phyloP scores from a whole-genome alignment of 1,140 invertebrate species.

The Papilio polyxenes region DNA sequence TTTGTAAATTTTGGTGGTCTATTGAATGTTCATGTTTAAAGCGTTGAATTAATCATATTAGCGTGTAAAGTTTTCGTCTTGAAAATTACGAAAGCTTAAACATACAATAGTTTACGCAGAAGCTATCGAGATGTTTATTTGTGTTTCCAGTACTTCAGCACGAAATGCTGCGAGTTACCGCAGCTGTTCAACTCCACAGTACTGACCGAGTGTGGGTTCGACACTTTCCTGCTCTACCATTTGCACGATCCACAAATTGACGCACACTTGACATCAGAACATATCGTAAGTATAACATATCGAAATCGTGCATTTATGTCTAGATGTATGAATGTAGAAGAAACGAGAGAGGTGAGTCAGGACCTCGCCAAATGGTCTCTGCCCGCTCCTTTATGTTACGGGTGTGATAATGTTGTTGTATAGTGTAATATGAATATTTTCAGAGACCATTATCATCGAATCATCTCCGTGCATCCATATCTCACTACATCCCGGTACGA shows the following conservation, averaged over 20 bases:
- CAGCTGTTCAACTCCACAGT: constrained; percentile 50
- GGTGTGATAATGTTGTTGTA: too few species aligned
- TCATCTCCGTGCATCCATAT: not conserved
- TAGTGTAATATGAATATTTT: not conserved
- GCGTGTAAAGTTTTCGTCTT: too few species aligned
- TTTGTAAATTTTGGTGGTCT: too few species aligned
- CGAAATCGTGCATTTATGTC: not conserved
- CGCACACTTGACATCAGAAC: not conserved
- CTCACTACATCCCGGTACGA: not conserved
- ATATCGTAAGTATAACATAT: not conserved
- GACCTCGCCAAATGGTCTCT: too few species aligned
- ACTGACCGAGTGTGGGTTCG: constrained; percentile 58
- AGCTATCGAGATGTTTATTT: not conserved
- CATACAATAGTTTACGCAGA: too few species aligned
- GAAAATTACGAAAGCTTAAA: too few species aligned
- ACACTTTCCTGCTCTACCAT: constrained; percentile 52
- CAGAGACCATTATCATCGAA: constrained; percentile 17
- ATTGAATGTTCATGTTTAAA: too few species aligned
- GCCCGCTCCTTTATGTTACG: too few species aligned
- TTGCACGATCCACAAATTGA: constrained; percentile 39
- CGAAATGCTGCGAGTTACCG: constrained; percentile 65
- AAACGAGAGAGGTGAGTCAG: too few species aligned
- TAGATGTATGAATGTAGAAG: too few species aligned
- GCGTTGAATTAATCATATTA: too few species aligned
- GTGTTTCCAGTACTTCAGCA: constrained; percentile 64